Percentiles rank a stretch among this genome's conserved stretches.
Evolutionary conservation across 2,888 invertebrate genomes (phyloP).

Genomic region (Dexiosoma caninum): DNA sequence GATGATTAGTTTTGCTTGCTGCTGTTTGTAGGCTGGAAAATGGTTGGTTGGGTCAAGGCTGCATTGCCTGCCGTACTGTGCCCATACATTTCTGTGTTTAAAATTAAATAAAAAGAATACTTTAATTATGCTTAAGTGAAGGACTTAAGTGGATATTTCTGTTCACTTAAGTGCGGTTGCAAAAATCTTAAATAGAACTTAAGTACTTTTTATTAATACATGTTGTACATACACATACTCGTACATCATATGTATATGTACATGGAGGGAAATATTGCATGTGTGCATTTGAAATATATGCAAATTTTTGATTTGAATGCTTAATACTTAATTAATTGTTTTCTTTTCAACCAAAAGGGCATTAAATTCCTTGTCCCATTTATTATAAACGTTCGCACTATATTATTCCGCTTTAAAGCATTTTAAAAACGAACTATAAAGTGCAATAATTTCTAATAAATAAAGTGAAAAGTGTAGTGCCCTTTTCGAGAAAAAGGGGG

Average conservation of each 20-base stretch:
- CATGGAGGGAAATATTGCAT: neutral
- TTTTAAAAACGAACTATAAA: no score
- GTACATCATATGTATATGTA: neutral
- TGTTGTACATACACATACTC: neutral
- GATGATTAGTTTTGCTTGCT: slow-evolving; percentile 32
- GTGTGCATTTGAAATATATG: neutral
- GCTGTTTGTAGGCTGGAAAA: neutral
- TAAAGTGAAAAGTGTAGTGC: no score
- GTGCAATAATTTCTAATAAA: no score
- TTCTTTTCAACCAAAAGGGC: no score
- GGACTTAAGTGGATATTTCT: slow-evolving; percentile 56
- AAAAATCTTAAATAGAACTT: slow-evolving; percentile 48
- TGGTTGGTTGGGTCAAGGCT: slow-evolving; percentile 59
- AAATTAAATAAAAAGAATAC: slow-evolving; percentile 23
- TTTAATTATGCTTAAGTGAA: slow-evolving; percentile 61
- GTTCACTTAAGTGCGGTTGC: slow-evolving; percentile 51
- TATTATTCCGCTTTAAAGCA: no score
- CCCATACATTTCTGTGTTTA: neutral
- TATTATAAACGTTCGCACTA: no score
- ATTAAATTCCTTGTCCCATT: no score
- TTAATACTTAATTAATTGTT: no score
- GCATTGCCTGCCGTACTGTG: neutral
- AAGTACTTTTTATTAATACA: slow-evolving; percentile 22
- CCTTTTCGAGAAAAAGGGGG: no score
- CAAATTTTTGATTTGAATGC: no score